phyloP scores from a whole-genome alignment of 1,140 invertebrate species.

The Drosophila ercepeae region DNA sequence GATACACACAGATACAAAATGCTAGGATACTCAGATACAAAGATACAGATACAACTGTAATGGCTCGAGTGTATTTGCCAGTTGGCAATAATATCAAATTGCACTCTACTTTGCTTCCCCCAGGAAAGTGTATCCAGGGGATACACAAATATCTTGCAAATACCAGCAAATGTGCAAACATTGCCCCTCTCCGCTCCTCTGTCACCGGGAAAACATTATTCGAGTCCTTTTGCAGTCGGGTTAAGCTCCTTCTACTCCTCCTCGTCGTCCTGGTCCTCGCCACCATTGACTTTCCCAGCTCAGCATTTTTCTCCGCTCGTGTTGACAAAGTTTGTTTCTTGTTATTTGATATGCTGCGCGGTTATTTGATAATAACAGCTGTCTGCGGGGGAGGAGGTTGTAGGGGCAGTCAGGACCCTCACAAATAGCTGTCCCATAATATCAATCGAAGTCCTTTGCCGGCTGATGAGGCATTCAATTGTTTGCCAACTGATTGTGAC shows the following conservation, averaged over 20 bases:
- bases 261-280: neutral
- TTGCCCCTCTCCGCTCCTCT: neutral
- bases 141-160: constrained; percentile 78
- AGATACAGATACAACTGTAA: constrained; percentile 21
- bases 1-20: constrained; percentile 5
- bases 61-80: constrained; percentile 71
- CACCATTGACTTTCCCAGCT: constrained; percentile 8
- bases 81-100: constrained; percentile 82
- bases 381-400: constrained; percentile 14
- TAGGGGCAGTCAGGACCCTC: neutral
- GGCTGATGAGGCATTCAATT: constrained; percentile 72
- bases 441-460: constrained; percentile 55
- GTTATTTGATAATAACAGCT: constrained; percentile 80
- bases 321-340: constrained; percentile 66
- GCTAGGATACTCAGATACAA: too few species aligned
- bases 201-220: constrained; percentile 55
- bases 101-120: constrained; percentile 61
- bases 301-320: constrained; percentile 54
- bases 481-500: constrained; percentile 63
- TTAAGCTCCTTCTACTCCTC: constrained; percentile 3
- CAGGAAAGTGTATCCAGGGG: constrained; percentile 33
- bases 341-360: constrained; percentile 77
- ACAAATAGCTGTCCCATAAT: constrained; percentile 41
- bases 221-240: constrained; percentile 62
- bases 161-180: constrained; percentile 80